These are phyloP conservation scores for Crocodylus rhombifer DNA, from an alignment of 2,797 vertebrate genomes.

Conservation along the genomic window DNA sequence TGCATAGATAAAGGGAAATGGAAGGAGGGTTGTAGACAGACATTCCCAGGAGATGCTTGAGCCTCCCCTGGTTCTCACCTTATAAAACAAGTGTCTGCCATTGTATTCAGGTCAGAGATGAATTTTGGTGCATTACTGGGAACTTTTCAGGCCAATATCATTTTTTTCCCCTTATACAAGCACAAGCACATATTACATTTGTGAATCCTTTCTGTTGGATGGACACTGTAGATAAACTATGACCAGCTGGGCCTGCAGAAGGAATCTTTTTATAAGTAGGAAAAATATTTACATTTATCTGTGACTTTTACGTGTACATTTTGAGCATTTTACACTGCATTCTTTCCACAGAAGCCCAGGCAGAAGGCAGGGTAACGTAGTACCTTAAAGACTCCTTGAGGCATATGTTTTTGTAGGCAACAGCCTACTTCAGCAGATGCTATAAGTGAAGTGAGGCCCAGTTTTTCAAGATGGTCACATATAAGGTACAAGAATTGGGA, in stretches of 20 bases:
- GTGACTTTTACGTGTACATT: not conserved
- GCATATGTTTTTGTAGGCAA: too few relatives aligned
- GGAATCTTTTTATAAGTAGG: not conserved
- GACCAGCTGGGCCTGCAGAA: not conserved
- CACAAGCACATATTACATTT: not conserved
- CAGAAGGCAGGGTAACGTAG: too few relatives aligned
- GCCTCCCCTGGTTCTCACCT: not conserved
- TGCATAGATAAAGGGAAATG: rapidly evolving
- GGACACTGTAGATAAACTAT: not conserved
- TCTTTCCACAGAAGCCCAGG: not conserved
- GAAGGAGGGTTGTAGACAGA: not conserved
- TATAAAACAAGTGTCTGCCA: not conserved
- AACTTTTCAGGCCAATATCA: not conserved
- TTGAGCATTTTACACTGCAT: not conserved
- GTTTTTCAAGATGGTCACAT: not conserved
- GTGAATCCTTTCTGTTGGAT: not conserved
- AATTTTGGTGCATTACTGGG: not conserved
- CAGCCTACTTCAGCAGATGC: too few relatives aligned
- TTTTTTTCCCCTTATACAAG: not conserved
- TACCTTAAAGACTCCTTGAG: too few relatives aligned
- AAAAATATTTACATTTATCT: too few relatives aligned
- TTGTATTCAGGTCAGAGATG: not conserved
- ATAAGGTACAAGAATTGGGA: not conserved
- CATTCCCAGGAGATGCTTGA: not conserved
- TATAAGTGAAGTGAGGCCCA: not conserved